Base-by-base conservation (phyloP, 2,888 invertebrate genomes). In the Melieria omissa region DNA sequence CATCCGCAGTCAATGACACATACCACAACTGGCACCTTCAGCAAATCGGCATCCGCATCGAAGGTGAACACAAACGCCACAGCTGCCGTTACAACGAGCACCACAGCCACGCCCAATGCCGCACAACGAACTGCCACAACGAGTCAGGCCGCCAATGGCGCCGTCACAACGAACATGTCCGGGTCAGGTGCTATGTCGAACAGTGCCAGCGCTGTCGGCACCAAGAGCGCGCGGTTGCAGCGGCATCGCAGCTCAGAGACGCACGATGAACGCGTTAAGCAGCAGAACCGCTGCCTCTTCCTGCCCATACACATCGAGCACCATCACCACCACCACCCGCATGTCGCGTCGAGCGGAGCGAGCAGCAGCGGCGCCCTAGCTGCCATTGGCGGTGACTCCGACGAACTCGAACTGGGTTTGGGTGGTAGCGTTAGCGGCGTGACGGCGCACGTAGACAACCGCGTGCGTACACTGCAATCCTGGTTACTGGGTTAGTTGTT, bases 201-300 rank as follows among this genome's bases (percentile, higher is more conserved):
- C 79, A 29, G 29, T 29, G 84, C 10, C 82, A 81, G 78, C 79
- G 82, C 63, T 84, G 84, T 72, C 82, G 83, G n/a, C 81, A 5
- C 67, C 44, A 84, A 85, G 74, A 77, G 80, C 67, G 78, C 82
- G 41, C 86, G 86, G 49, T 74, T 87, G 65, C 87, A 86, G 76
- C 83, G 87, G 7, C 87, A 87, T 79, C 83, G 85, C 57, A 87
- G 87, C 72, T 86, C 86, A 1, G 87, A 87, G 64, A 86, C 85
- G 41, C 86, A 85, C 64, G 86, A 87, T 67, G 86, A 87, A 75
- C 82, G 85, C 8, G 75, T 83, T 8, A 85, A 83, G 71, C 83
- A 86, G 45, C 85, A 84, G 69, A 82, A 77, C 52, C 82, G 84
- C 5, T 74, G 76, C 61, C 71, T 84, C 16, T 84, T 82, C 70